Conservation (phyloP, 2,113 vertebrate genomes). For the Beaufortia kweichowensis region DNA sequence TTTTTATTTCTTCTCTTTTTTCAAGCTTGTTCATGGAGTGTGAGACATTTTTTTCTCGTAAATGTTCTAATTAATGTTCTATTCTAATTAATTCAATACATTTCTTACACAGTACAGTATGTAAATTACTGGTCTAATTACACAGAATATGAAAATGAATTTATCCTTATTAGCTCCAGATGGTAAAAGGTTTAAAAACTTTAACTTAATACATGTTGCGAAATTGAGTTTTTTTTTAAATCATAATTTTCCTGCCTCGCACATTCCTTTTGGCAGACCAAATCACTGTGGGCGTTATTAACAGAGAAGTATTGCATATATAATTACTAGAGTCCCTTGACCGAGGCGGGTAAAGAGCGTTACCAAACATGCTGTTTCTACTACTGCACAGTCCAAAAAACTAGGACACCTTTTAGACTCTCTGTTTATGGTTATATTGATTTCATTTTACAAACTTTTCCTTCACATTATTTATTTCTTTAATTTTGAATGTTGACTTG, state of each 20-base stretch:
- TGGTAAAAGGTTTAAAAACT: slow-evolving; percentile 26
- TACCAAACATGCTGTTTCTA: neutral
- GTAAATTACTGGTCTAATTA: slow-evolving; percentile 48
- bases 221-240: neutral
- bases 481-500: too few species aligned
- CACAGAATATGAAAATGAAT: slow-evolving; percentile 18
- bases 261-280: neutral
- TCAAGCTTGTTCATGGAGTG: neutral
- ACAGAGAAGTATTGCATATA: slow-evolving; percentile 21
- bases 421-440: too few species aligned
- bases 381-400: too few species aligned
- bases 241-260: neutral
- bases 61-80: slow-evolving; percentile 19
- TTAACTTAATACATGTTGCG: slow-evolving; percentile 25
- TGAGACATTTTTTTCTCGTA: too few species aligned
- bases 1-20: neutral
- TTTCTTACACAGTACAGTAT: slow-evolving; percentile 24
- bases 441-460: too few species aligned
- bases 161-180: slow-evolving; percentile 12
- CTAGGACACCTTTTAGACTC: too few species aligned
- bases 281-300: slow-evolving; percentile 20
- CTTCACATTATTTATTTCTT: too few species aligned
- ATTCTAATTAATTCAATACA: slow-evolving; percentile 36
- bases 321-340: slow-evolving; percentile 15
- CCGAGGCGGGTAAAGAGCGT: neutral